Evolutionary conservation across 1,140 invertebrate genomes (phyloP), one percentile per base, ranked within the genome.

Genomic region (Pectinophora gossypiella): DNA sequence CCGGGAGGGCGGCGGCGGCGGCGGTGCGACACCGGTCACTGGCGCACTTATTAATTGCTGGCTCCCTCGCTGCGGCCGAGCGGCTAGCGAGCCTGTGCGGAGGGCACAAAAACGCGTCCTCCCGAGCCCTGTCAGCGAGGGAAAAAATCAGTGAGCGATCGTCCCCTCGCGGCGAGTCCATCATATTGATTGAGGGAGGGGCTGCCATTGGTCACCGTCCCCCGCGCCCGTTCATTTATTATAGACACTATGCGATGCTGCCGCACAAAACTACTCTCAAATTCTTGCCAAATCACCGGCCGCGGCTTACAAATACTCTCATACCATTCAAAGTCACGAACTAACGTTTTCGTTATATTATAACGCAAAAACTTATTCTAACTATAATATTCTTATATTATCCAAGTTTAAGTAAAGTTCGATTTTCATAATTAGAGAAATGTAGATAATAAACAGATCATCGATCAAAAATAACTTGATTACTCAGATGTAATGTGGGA

Each of bases 111-210:
- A 86, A 86, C 80, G 61, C 56, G 73, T 81, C 75, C 80, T 82
- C 73, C 78, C 72, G 78, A 74, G 72, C 73, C 70, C 79, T 86
- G 83, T 86, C 83, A 86, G 80, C 74, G 83, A 84, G 80, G 83
- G 80, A 86, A 86, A 86, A 86, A 86, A 86, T 86, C 81, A 86
- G 83, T 86, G 83, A 86, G 77, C 83, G 83, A 86, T 86, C 83
- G 81, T 81, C 83, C 83, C 83, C 83, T 85, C 78, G 80, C 80
- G 79, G 61, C 67, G 76, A 85, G 80, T 86, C 83, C 81, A 86
- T 86, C 83, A 86, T 86, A 86, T 86, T 86, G 83, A 86, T 86
- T 86, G 83, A 86, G 80, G 80, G 83, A 76, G 83, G 83, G 74
- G 77, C 78, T 66, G 68, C 76, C 79, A 76, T 73, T 79, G 82